phyloP scores from a whole-genome alignment of 2,888 invertebrate species.

The Zygaena filipendulae region DNA sequence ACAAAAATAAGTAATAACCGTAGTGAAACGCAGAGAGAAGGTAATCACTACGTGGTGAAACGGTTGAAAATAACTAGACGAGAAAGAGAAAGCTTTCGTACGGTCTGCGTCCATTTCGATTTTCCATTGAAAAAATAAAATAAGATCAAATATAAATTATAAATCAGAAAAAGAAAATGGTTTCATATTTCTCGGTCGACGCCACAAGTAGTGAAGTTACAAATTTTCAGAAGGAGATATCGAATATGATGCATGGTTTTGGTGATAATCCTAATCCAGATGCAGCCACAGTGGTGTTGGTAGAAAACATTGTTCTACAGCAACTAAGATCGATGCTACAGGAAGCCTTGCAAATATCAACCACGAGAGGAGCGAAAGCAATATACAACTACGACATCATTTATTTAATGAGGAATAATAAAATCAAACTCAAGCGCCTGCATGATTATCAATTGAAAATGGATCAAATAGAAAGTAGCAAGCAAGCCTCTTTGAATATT shows the following conservation, averaged over 20 bases:
- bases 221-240: conserved; percentile 76
- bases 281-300: conserved; percentile 82
- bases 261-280: conserved; percentile 88
- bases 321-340: conserved; percentile 83
- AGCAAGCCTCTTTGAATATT: conserved; percentile 24
- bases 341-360: conserved; percentile 77
- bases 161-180: too few relatives aligned
- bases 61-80: too few relatives aligned
- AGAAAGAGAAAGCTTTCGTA: too few relatives aligned
- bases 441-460: conserved; percentile 77
- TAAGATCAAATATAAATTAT: too few relatives aligned
- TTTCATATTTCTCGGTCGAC: conserved; percentile 49
- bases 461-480: conserved; percentile 50
- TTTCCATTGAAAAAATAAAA: too few relatives aligned
- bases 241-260: conserved; percentile 93
- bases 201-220: conserved; percentile 32
- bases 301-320: conserved; percentile 85
- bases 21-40: too few relatives aligned
- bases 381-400: conserved; percentile 75
- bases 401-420: conserved; percentile 85
- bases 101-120: too few relatives aligned
- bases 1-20: too few relatives aligned
- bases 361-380: conserved; percentile 70
- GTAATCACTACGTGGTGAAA: too few relatives aligned
- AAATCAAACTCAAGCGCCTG: conserved; percentile 78